Conservation (phyloP, 1,140 invertebrate genomes). For the Drosophila arawakana region DNA sequence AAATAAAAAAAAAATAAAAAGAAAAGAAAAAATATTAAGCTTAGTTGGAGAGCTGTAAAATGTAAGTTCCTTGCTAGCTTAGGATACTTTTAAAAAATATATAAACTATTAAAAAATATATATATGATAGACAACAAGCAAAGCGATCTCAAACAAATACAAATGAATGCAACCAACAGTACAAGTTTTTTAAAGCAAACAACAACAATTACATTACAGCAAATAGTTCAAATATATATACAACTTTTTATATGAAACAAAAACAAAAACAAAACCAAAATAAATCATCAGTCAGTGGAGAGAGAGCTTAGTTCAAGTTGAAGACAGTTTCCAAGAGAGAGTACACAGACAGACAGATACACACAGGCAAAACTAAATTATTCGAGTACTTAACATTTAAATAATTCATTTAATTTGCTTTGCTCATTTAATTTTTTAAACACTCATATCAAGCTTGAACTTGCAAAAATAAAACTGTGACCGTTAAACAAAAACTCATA, state of each 20-base stretch:
- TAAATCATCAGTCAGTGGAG: slow-evolving; percentile 1
- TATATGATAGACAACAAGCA: slow-evolving; percentile 31
- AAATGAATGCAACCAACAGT: slow-evolving; percentile 79
- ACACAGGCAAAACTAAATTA: too few relatives aligned
- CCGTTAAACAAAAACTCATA: slow-evolving; percentile 7
- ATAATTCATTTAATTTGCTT: background rate
- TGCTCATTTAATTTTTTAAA: slow-evolving; percentile 11
- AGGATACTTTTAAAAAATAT: slow-evolving; percentile 34
- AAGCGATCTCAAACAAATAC: slow-evolving; percentile 66
- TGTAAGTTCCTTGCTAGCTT: slow-evolving; percentile 77
- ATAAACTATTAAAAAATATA: slow-evolving; percentile 8
- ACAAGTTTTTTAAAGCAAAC: slow-evolving; percentile 58
- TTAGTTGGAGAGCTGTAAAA: slow-evolving; percentile 61
- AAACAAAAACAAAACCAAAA: background rate
- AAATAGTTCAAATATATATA: slow-evolving; percentile 76
- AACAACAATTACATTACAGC: slow-evolving; percentile 40
- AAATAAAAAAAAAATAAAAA: slow-evolving; percentile 34
- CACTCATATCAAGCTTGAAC: slow-evolving; percentile 33
- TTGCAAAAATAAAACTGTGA: slow-evolving; percentile 22
- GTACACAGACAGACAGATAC: background rate
- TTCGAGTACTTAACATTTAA: too few relatives aligned
- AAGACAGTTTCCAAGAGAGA: slow-evolving; percentile 25
- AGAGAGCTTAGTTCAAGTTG: slow-evolving; percentile 37
- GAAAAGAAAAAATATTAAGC: slow-evolving; percentile 48
- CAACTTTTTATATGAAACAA: slow-evolving; percentile 48